Conservation (phyloP, 2,797 vertebrate genomes). For the Alectoris magna region DNA sequence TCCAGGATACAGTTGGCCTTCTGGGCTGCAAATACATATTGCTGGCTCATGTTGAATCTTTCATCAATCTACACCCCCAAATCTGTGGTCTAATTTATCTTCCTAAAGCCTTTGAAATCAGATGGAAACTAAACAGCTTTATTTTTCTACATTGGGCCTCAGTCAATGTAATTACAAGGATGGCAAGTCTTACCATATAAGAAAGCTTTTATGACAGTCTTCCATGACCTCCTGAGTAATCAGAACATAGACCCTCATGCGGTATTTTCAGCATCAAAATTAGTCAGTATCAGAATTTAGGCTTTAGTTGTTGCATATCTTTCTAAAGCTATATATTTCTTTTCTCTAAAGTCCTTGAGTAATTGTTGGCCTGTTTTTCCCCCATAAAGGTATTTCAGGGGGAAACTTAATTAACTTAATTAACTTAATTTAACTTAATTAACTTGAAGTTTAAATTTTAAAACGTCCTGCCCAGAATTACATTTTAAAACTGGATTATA, state of each 20-base stretch:
- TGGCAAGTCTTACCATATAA: neutral
- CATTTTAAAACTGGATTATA: neutral
- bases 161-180: neutral
- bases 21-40: too few species aligned
- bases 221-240: neutral
- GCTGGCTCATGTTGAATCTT: too few species aligned
- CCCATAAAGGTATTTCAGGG: neutral
- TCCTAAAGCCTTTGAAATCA: neutral
- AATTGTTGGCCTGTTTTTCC: neutral
- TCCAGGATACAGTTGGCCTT: too few species aligned
- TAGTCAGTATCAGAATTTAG: neutral
- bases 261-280: neutral
- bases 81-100: neutral
- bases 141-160: neutral
- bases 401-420: neutral
- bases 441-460: neutral
- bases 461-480: neutral
- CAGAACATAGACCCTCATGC: neutral
- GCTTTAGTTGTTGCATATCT: neutral
- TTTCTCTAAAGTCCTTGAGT: neutral
- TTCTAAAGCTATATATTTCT: neutral
- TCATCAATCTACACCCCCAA: too few species aligned
- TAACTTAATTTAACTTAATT: neutral
- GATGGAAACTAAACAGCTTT: neutral
- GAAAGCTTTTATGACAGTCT: neutral